phyloP scores from a whole-genome alignment of 1,140 invertebrate genomes.

The Euura lappo region DNA sequence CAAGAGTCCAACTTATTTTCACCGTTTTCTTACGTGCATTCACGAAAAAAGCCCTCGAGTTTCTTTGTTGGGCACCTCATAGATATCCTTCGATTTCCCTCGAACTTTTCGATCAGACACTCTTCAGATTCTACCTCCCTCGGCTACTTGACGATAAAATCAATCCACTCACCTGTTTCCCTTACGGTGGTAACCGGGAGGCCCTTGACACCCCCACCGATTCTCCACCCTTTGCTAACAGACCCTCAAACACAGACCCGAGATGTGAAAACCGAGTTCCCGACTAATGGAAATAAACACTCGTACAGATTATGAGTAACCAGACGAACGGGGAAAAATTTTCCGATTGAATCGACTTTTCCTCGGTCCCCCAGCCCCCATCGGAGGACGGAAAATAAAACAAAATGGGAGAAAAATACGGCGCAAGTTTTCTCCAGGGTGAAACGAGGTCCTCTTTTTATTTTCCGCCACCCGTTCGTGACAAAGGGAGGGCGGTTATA shows the following conservation, averaged over 20 bases:
- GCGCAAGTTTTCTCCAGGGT: not conserved
- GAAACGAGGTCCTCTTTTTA: not conserved
- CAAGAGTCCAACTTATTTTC: no score
- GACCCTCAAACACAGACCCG: no score
- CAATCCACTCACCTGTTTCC: not conserved
- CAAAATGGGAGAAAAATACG: not conserved
- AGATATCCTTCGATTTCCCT: slow-evolving; percentile 1
- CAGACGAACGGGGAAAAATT: not conserved
- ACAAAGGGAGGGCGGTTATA: no score
- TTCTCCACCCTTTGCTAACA: not conserved
- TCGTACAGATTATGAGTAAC: no score
- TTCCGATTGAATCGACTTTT: not conserved
- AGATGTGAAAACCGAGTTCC: no score
- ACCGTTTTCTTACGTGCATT: no score
- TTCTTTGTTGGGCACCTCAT: no score
- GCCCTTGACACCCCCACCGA: not conserved
- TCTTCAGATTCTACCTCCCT: not conserved
- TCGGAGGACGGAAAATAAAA: not conserved
- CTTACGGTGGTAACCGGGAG: not conserved
- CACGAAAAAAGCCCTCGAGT: no score
- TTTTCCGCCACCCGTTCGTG: no score
- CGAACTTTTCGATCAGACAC: not conserved
- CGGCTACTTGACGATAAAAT: not conserved
- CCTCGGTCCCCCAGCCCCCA: no score
- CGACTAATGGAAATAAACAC: no score